phyloP scores from a whole-genome alignment of 2,797 vertebrate species.

The Urocyon cinereoargenteus region DNA sequence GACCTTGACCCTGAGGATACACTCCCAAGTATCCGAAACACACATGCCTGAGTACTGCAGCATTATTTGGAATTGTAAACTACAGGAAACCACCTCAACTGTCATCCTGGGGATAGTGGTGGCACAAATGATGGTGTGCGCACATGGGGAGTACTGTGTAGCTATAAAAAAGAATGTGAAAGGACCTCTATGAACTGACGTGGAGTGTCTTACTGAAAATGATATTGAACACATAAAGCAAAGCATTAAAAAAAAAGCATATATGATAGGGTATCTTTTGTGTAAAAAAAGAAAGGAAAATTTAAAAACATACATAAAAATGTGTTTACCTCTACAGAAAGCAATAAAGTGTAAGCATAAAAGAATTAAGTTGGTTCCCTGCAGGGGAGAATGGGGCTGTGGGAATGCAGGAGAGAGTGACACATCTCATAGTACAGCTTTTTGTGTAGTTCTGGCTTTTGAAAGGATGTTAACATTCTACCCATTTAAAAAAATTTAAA shows the following conservation, averaged over 20 bases:
- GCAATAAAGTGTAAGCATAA: neutral
- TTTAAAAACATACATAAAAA: neutral
- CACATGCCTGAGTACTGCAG: neutral
- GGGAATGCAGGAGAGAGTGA: neutral
- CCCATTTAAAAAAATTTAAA: neutral
- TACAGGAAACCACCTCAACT: neutral
- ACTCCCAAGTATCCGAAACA: neutral
- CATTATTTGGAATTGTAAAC: neutral
- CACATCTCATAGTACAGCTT: neutral
- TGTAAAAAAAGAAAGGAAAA: neutral
- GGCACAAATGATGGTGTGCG: neutral
- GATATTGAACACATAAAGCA: neutral
- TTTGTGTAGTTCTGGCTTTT: neutral
- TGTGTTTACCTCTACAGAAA: constrained; percentile 41
- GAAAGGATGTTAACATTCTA: constrained; percentile 9
- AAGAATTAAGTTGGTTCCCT: neutral
- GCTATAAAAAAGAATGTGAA: neutral
- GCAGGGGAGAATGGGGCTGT: neutral
- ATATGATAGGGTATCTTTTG: neutral
- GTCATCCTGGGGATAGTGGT: accelerated
- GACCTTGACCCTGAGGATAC: neutral
- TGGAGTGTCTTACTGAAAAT: neutral
- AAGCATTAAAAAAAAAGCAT: neutral
- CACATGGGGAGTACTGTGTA: accelerated
- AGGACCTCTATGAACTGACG: neutral